Conservation (phyloP, 2,797 vertebrate genomes). For the Gadopsis marmoratus region DNA sequence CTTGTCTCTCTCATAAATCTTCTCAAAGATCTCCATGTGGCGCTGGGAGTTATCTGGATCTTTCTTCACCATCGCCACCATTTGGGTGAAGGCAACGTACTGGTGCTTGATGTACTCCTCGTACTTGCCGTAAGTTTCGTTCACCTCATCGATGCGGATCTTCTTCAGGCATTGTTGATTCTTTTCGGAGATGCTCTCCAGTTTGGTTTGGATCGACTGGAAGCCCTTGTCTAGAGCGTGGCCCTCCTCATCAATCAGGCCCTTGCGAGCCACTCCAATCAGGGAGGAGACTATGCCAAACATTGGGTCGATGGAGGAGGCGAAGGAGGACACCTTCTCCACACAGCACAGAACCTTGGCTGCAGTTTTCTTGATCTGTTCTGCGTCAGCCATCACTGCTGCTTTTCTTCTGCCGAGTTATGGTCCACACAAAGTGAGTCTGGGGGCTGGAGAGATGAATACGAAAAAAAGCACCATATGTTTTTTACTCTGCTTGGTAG, state of each 20-base stretch:
- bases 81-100: conserved; percentile 80
- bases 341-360: conserved; percentile 78
- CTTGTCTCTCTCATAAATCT: conserved; percentile 80
- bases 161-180: conserved; percentile 81
- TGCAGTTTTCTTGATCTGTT: conserved; percentile 77
- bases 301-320: conserved; percentile 85
- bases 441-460: conserved; percentile 30
- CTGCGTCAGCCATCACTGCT: conserved; percentile 79
- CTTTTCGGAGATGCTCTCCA: conserved; percentile 83
- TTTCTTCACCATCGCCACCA: conserved; percentile 80
- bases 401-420: conserved; percentile 28
- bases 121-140: conserved; percentile 82
- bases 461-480: not conserved
- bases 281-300: conserved; percentile 86
- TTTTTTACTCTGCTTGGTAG: not conserved
- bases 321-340: conserved; percentile 85
- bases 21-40: conserved; percentile 78
- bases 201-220: conserved; percentile 72
- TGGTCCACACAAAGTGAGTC: conserved; percentile 28
- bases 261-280: conserved; percentile 82
- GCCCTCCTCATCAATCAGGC: conserved; percentile 72
- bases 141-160: conserved; percentile 83
- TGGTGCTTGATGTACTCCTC: conserved; percentile 88
- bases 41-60: conserved; percentile 60
- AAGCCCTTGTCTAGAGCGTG: conserved; percentile 82